These are phyloP conservation scores for Drosophila helvetica DNA, from an alignment of 2,888 invertebrate species.

Conservation along the genomic window DNA sequence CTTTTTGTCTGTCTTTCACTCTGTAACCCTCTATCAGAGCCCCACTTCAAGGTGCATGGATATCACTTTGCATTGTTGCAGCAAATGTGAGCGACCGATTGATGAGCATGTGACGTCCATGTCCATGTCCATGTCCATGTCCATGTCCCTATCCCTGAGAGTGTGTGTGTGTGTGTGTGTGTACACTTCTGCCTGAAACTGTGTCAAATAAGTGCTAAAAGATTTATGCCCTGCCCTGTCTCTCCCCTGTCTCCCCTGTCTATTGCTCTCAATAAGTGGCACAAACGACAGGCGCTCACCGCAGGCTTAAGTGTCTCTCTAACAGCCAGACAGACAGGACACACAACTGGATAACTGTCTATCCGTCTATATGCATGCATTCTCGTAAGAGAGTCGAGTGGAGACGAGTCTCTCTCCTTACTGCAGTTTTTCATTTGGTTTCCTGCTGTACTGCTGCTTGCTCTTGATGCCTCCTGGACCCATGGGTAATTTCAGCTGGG, in stretches of 20 bases:
- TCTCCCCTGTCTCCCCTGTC: constrained; percentile 21
- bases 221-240: constrained; percentile 64
- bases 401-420: constrained; percentile 10
- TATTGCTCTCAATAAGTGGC: constrained; percentile 69
- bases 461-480: constrained; percentile 22
- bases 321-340: constrained; percentile 51
- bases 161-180: constrained; percentile 8
- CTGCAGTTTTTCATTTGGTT: constrained; percentile 42
- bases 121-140: constrained; percentile 2
- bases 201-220: constrained; percentile 80
- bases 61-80: constrained; percentile 45
- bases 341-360: constrained; percentile 32
- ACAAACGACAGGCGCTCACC: constrained; percentile 62
- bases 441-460: constrained; percentile 24
- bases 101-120: constrained; percentile 58
- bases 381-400: constrained; percentile 23
- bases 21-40: neutral
- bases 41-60: constrained; percentile 65
- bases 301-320: constrained; percentile 69
- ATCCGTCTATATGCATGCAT: constrained; percentile 11
- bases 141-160: neutral
- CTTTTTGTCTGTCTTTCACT: neutral
- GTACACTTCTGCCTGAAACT: constrained; percentile 54
- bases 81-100: constrained; percentile 62
- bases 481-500: constrained; percentile 23